phyloP scores from a whole-genome alignment of 2,797 vertebrate species.

The Mionectes olivaceus region DNA sequence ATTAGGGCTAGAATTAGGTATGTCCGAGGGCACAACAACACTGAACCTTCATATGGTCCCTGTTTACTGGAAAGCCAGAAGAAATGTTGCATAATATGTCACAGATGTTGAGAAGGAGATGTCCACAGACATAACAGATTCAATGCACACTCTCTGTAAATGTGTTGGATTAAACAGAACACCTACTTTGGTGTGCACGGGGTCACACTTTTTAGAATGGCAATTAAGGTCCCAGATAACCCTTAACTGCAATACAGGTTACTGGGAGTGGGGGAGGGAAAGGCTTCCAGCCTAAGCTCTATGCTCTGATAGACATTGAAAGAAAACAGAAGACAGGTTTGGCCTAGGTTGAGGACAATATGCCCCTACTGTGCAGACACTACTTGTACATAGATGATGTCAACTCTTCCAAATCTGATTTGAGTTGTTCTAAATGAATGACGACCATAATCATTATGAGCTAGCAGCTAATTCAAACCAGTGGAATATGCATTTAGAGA shows the following conservation, averaged over 20 bases:
- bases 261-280: background rate
- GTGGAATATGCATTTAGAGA: conserved; percentile 12
- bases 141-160: background rate
- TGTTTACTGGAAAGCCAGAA: conserved; percentile 70
- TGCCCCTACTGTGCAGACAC: background rate
- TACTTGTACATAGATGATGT: background rate
- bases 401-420: conserved; percentile 28
- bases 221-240: background rate
- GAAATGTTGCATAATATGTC: conserved; percentile 53
- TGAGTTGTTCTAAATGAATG: conserved; percentile 41
- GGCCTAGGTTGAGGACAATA: background rate
- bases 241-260: background rate
- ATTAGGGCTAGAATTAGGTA: background rate
- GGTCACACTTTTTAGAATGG: background rate
- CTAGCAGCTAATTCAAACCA: conserved; percentile 63
- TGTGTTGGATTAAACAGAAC: conserved; percentile 27
- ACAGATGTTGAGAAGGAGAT: conserved; percentile 62
- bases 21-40: background rate
- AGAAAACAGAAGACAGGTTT: background rate
- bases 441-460: conserved; percentile 21
- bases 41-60: conserved; percentile 59
- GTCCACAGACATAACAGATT: conserved; percentile 36
- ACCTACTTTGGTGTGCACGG: background rate
- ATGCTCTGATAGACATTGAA: background rate
- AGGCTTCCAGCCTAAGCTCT: background rate